Conservation (phyloP, 2,113 vertebrate genomes). For the Cyanoliseus patagonus region DNA sequence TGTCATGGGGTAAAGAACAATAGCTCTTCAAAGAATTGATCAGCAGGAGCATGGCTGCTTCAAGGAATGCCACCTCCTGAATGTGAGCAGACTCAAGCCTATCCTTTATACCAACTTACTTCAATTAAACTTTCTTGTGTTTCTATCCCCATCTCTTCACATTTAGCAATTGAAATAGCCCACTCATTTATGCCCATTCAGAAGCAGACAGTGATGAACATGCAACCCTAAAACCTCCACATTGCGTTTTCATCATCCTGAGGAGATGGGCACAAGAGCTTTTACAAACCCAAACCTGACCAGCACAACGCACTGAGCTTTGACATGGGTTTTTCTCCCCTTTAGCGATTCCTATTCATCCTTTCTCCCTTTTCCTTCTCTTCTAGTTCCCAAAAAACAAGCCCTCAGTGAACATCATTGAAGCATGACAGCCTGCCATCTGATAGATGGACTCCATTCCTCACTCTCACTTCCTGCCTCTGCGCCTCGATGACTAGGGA, state of each 20-base stretch:
- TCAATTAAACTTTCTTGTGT: not conserved
- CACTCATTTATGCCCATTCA: not conserved
- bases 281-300: not conserved
- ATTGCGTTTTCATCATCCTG: not conserved
- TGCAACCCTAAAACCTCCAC: not conserved
- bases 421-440: slow-evolving; percentile 70
- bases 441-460: slow-evolving; percentile 59
- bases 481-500: slow-evolving; percentile 42
- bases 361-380: slow-evolving; percentile 5
- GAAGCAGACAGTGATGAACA: not conserved
- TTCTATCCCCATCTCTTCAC: not conserved
- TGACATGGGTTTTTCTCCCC: rapidly evolving
- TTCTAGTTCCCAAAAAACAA: slow-evolving; percentile 76
- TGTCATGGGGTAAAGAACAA: not conserved
- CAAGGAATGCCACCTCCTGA: not conserved
- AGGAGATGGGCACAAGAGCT: not conserved
- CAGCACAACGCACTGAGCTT: not conserved
- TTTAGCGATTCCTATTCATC: not conserved
- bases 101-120: not conserved
- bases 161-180: not conserved
- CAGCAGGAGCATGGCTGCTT: not conserved
- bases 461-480: slow-evolving; percentile 54
- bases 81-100: not conserved
- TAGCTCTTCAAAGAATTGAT: not conserved
- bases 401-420: slow-evolving; percentile 73